Evolutionary conservation across 1,140 invertebrate genomes (phyloP), one percentile per base, ranked within the genome.

Genomic region (Spodoptera litura): DNA sequence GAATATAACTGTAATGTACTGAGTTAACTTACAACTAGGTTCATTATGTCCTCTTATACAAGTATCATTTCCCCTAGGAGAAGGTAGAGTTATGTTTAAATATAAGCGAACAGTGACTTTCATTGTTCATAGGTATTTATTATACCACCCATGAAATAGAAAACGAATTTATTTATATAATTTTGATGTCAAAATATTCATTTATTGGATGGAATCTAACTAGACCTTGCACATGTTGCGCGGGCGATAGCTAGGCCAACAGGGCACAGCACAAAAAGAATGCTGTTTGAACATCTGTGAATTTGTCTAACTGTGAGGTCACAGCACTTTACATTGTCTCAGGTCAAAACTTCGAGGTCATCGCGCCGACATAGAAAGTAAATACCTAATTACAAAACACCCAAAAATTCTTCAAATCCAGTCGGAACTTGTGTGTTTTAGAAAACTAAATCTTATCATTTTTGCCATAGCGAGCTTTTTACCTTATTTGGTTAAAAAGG

Each of bases 1-100:
- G 38, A 44, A 44, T 68, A 68, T 53, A 68, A 68, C 64, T 68
- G 49, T 64, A n/a, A 44, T 44, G 38, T 44, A 44, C 38, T 44
- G 38, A 44, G 44, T 68, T 20, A 20, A 20, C 20, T 20, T 68
- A 49, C 49, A 68, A 15, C 61, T 35, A 38, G 31, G 20, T 27
- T 52, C 13, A 64, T 55, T 15, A 55, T 4, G 52, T 15, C 4
- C 2, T n/a, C 0, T n/a, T 55, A 55, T n/a, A n/a, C 15, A 15
- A 55, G 12, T n/a, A 31, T 5, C 31, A 4, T 1, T 31, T 31
- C 31, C 31, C 31, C 1, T 31, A 31, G 31, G 3, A 31, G 31
- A 31, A 31, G 4, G 31, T 31, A 31, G 31, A 31, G 31, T 31
- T 31, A 5, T 31, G 31, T 5, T 31, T 31, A 2, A 31, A 2